Evolutionary conservation across 1,140 invertebrate species (phyloP).

Genomic region (Cydia fagiglandana): DNA sequence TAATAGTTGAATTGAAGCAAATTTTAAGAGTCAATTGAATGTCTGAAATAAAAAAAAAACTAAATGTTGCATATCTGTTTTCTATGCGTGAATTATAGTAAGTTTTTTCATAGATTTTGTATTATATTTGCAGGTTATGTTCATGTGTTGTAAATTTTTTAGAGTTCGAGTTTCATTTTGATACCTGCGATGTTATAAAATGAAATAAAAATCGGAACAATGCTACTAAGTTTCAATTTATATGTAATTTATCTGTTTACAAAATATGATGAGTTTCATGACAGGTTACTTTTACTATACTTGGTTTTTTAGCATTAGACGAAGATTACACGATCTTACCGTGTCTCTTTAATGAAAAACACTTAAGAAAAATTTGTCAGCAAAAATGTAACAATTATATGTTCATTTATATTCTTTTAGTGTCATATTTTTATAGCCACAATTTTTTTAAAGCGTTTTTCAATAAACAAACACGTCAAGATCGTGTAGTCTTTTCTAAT

Average conservation of each 20-base stretch:
- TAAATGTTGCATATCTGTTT: conserved; percentile 17
- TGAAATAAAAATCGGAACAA: conserved; percentile 22
- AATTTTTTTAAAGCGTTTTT: too few relatives aligned
- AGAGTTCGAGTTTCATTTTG: conserved; percentile 41
- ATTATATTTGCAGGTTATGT: conserved; percentile 15
- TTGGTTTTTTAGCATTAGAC: too few relatives aligned
- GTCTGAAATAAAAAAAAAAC: neutral
- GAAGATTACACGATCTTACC: too few relatives aligned
- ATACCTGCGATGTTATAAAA: conserved; percentile 36
- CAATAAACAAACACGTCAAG: too few relatives aligned
- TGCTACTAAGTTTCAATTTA: neutral
- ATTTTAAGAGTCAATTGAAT: neutral
- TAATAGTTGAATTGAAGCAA: conserved; percentile 56
- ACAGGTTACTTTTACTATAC: too few relatives aligned
- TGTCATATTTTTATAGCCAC: too few relatives aligned
- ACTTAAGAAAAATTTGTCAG: too few relatives aligned
- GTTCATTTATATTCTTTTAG: too few relatives aligned
- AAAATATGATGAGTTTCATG: too few relatives aligned
- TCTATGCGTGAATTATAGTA: neutral
- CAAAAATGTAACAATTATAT: too few relatives aligned
- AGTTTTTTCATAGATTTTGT: neutral
- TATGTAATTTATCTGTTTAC: neutral
- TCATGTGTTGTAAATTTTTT: conserved; percentile 39
- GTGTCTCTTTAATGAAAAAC: too few relatives aligned
- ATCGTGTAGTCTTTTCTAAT: too few relatives aligned